These are phyloP conservation scores for Ecliptopera silaceata DNA, from an alignment of 2,888 invertebrate species.

Conservation along the genomic window DNA sequence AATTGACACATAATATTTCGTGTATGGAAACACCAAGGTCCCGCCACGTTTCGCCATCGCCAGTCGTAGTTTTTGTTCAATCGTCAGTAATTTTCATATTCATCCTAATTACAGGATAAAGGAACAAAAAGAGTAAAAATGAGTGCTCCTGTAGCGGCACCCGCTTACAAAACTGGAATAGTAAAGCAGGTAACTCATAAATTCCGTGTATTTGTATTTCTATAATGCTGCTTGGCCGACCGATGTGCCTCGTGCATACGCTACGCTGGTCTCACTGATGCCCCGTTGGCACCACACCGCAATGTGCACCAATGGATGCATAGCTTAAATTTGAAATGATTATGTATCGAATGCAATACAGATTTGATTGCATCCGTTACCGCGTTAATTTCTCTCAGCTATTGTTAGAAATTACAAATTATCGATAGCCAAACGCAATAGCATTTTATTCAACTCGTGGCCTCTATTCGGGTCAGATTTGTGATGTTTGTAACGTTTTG, in stretches of 20 bases:
- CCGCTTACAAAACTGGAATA: conserved; percentile 72
- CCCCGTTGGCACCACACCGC: conserved; percentile 72
- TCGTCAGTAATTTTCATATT: conserved; percentile 59
- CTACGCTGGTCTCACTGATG: conserved; percentile 52
- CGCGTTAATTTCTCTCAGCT: not conserved
- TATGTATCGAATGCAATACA: not conserved
- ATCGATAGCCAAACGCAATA: not conserved
- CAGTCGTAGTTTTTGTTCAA: conserved; percentile 58
- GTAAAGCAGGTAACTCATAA: conserved; percentile 76
- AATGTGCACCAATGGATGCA: conserved; percentile 13
- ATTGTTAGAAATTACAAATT: not conserved
- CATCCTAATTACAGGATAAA: conserved; percentile 52
- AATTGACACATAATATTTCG: conserved; percentile 39
- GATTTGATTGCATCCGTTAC: conserved; percentile 1
- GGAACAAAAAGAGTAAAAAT: conserved; percentile 58
- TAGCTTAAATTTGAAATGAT: not conserved
- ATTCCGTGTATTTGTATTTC: conserved; percentile 41
- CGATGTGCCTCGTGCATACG: conserved; percentile 70
- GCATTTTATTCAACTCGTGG: not conserved
- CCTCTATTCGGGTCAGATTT: conserved; percentile 3
- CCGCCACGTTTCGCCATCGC: conserved; percentile 79
- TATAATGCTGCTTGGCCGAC: conserved; percentile 30
- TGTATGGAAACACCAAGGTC: conserved; percentile 61
- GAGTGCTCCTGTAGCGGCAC: conserved; percentile 70
- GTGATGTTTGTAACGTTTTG: conserved; percentile 24